A percentile compares a stretch with the other conserved stretches of the same genome.
Conservation (phyloP, 1,140 invertebrate genomes). For the Acyrthosiphon pisum region DNA sequence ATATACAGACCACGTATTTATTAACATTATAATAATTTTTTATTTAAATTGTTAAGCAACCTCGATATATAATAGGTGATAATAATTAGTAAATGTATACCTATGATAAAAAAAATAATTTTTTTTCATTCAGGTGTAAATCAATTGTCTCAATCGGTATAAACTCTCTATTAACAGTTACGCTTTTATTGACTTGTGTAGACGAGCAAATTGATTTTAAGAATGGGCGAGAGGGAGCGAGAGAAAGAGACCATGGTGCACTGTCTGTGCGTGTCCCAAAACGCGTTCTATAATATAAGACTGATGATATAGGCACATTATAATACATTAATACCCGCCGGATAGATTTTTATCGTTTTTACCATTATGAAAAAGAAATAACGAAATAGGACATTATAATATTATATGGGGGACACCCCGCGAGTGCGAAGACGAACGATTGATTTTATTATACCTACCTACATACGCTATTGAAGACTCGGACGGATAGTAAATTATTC, state of each 20-base stretch:
- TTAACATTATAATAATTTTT: background rate
- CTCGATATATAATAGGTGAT: background rate
- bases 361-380: background rate
- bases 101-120: background rate
- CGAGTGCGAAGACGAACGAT: background rate
- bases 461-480: background rate
- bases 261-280: background rate
- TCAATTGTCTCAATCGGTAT: background rate
- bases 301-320: background rate
- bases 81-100: background rate
- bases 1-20: background rate
- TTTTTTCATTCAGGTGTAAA: conserved; percentile 9
- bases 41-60: background rate
- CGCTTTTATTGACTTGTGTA: background rate
- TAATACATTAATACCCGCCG: background rate
- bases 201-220: background rate
- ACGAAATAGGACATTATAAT: background rate
- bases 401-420: conserved; percentile 4
- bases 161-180: background rate
- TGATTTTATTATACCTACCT: background rate
- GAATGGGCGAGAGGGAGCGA: background rate
- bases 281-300: background rate
- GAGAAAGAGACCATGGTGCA: background rate
- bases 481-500: background rate
- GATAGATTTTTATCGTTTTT: conserved; percentile 11